phyloP scores from a whole-genome alignment of 2,888 invertebrate genomes.

The Acronicta leporina region DNA sequence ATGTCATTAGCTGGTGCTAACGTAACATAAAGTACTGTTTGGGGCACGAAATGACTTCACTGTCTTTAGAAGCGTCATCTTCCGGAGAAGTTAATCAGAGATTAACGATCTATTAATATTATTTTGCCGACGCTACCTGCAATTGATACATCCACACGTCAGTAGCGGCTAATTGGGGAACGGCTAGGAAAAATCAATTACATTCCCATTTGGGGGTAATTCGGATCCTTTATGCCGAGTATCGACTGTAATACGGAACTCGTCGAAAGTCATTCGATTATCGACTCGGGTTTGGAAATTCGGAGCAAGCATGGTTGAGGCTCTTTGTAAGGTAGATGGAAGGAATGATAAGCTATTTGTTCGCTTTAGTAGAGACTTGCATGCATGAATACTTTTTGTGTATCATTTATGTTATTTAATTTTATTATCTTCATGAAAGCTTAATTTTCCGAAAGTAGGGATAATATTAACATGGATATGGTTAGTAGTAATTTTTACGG shows the following conservation, averaged over 20 bases:
- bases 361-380: conserved; percentile 15
- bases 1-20: too few species aligned
- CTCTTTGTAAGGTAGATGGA: conserved; percentile 15
- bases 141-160: conserved; percentile 52
- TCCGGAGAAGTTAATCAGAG: too few species aligned
- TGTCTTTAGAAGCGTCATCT: too few species aligned
- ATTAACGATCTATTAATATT: too few species aligned
- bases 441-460: too few species aligned
- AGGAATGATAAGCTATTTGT: not conserved
- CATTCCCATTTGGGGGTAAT: conserved; percentile 46
- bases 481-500: too few species aligned
- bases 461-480: too few species aligned
- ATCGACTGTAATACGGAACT: conserved; percentile 24
- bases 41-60: too few species aligned
- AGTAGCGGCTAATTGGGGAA: conserved; percentile 49
- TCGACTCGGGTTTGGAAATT: conserved; percentile 24
- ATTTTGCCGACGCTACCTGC: conserved; percentile 40
- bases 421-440: too few species aligned
- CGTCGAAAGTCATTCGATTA: conserved; percentile 47
- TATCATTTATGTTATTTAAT: too few species aligned
- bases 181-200: conserved; percentile 54
- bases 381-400: too few species aligned
- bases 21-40: too few species aligned
- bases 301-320: conserved; percentile 19
- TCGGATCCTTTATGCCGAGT: conserved; percentile 39